These are phyloP conservation scores for Lumbricus terrestris DNA, from an alignment of 2,888 invertebrate genomes.

Conservation along the genomic window DNA sequence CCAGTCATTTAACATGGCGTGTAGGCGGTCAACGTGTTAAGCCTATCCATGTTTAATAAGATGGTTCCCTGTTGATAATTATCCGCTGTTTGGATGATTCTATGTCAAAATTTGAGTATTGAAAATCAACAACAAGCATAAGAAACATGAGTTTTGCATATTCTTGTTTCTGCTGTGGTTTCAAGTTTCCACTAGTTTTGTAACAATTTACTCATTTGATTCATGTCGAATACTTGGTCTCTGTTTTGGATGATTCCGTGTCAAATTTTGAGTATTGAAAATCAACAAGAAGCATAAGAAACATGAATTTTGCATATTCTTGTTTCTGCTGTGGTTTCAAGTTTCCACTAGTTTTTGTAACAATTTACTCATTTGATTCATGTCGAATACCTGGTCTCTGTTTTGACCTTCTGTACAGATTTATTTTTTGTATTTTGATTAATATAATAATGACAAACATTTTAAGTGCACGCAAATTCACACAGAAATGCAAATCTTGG, in stretches of 20 bases:
- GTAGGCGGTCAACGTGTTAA: too few relatives aligned
- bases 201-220: neutral
- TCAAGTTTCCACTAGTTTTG: neutral
- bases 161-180: neutral
- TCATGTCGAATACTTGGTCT: neutral
- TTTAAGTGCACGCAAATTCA: too few relatives aligned
- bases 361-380: neutral
- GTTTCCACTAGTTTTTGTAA: neutral
- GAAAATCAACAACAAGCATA: neutral
- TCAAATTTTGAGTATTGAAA: too few relatives aligned
- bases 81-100: neutral
- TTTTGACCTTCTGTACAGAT: neutral
- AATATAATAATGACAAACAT: too few relatives aligned
- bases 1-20: too few relatives aligned
- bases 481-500: too few relatives aligned
- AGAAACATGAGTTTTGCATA: neutral
- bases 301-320: too few relatives aligned
- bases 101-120: neutral
- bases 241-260: neutral
- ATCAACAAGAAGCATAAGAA: too few relatives aligned
- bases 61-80: neutral
- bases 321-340: neutral
- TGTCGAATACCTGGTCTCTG: neutral
- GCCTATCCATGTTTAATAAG: neutral
- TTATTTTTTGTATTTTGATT: neutral